phyloP scores from a whole-genome alignment of 2,113 vertebrate genomes.

The Pterocles burchelli region DNA sequence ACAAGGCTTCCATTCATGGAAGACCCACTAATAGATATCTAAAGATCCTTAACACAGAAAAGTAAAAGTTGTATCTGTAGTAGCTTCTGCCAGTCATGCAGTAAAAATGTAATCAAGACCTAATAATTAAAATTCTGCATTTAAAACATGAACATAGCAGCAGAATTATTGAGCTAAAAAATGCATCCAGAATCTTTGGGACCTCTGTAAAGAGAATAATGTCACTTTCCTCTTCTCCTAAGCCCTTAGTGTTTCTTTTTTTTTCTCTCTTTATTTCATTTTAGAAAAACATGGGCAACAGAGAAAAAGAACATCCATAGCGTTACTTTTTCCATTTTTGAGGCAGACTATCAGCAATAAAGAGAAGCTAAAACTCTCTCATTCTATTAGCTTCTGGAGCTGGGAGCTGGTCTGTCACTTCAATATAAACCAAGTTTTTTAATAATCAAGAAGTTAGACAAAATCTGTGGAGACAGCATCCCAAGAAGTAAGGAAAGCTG shows the following conservation, averaged over 20 bases:
- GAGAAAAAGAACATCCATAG: background rate
- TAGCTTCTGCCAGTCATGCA: background rate
- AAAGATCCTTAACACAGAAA: background rate
- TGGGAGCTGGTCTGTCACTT: background rate
- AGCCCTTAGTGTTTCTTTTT: background rate
- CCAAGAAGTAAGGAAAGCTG: background rate
- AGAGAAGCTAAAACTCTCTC: background rate
- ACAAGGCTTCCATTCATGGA: background rate
- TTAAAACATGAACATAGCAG: background rate
- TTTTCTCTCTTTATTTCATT: background rate
- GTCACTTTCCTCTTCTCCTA: background rate
- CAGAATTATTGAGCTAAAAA: background rate
- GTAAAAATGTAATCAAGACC: background rate
- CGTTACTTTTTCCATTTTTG: background rate
- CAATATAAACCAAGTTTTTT: fast-evolving
- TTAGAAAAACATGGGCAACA: background rate
- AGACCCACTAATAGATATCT: background rate
- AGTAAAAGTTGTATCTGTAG: background rate
- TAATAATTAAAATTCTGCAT: background rate
- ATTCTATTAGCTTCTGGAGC: background rate
- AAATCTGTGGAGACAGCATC: background rate
- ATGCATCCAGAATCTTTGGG: background rate
- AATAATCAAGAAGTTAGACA: background rate
- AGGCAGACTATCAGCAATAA: background rate
- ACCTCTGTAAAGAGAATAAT: background rate